Evolutionary conservation across 2,888 invertebrate genomes (phyloP), one percentile per base, ranked within the genome.

Genomic region (Disparrhopalites patrizii): DNA sequence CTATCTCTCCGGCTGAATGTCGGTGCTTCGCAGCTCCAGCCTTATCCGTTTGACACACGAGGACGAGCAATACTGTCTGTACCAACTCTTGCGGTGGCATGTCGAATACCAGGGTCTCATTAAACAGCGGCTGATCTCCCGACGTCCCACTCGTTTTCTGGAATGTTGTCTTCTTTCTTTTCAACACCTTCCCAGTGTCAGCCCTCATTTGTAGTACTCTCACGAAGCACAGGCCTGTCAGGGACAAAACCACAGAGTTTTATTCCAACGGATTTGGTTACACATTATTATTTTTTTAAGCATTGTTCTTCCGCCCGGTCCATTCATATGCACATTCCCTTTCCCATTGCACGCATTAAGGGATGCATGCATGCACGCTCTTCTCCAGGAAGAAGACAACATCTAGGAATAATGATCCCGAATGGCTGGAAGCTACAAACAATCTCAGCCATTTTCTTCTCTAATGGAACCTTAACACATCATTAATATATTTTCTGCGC

Each of bases 51-150:
- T 73, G 67, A 51, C 73, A 75, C 13, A 76, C 75, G 10, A 77
- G 75, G 36, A 76, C 75, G 18, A 77, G 55, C 27, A 77, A 72
- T 27, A 76, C 72, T 10, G 76, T 74, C 63, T 75, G 73, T 60
- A 77, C 75, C 28, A 78, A 73, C 68, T 77, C 76, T 23, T 68
- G 61, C 8, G 76, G 77, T 43, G 77, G 76, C 66, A 78, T 73
- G 68, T 78, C 77, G 65, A 78, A 78, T 18, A 77, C 77, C 8
- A 78, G 67, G 1, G 77, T 77, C 68, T 78, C 78, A 61, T 78
- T 77, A 66, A 77, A 78, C 7, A 76, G 67, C 5, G 78, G 78
- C 31, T 76, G 73, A 47, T 72, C 75, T 15, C 70, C 73, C 52
- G 74, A 69, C 8, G 75, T 63, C n/a, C 71, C 69, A 3, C 58